Evolutionary conservation across 2,113 vertebrate species (phyloP).

Genomic region (Pterocles gutturalis): DNA sequence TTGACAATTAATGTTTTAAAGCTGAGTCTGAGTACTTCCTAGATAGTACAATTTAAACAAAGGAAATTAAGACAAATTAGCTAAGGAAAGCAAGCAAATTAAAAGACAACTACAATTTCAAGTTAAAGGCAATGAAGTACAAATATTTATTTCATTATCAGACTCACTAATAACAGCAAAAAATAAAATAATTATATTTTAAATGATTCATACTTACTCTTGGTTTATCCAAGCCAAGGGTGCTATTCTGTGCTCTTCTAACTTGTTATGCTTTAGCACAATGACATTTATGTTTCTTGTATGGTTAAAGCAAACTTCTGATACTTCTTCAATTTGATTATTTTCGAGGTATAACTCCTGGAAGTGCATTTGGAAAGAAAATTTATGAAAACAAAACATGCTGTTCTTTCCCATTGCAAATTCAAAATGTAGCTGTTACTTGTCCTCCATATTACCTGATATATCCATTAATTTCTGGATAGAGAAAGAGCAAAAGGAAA

Average conservation of each 20-base stretch:
- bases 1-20: neutral
- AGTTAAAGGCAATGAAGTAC: neutral
- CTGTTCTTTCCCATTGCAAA: neutral
- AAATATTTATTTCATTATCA: neutral
- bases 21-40: neutral
- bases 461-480: neutral
- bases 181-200: neutral
- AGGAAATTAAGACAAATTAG: neutral
- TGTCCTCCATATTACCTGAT: neutral
- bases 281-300: slow-evolving; percentile 88
- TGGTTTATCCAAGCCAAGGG: slow-evolving; percentile 94
- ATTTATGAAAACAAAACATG: neutral
- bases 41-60: neutral
- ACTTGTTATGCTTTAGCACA: slow-evolving; percentile 88
- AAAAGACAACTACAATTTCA: neutral
- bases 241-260: slow-evolving; percentile 92
- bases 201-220: slow-evolving; percentile 77
- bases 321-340: slow-evolving; percentile 96
- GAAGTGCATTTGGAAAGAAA: slow-evolving; percentile 47
- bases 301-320: slow-evolving; percentile 89
- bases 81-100: neutral
- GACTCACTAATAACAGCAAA: neutral
- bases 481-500: neutral
- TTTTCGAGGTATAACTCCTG: slow-evolving; percentile 95
- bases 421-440: neutral